Evolutionary conservation across 1,140 invertebrate genomes (phyloP), one percentile per base, ranked within the genome.

Genomic region (Drosophila repletoides): DNA sequence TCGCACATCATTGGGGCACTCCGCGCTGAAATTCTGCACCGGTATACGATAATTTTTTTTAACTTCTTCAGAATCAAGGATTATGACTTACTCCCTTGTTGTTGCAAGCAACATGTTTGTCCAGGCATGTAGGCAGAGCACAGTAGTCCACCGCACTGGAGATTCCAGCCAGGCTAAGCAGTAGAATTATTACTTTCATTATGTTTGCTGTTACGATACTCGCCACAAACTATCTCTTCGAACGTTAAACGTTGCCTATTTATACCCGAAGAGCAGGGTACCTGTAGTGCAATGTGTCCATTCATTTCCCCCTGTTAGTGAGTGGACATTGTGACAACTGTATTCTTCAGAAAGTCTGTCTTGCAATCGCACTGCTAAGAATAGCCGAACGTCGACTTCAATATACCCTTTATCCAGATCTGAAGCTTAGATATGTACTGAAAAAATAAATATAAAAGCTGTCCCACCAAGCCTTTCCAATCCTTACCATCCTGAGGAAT

Each of bases 21-120:
- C 53, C 1, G 22, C 24, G 12, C 76, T 79, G 5, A 66, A 79
- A 5, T 70, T 70, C 76, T 79, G 17, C 10, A 34, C 17, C 7
- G 2, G 19, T 14, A 7, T 1, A 26, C 5, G 10, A 15, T 12
- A 4, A 15, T 9, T 21, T 2, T 5, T n/a, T 7, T 0, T 1
- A 5, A 3, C 14, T 2, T 4, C n/a, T 3, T 21, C 3, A 12
- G 3, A 3, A 0, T 12, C 10, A 4, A 28, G 21, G 0, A 28
- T 26, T 4, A 36, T 1, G 1, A 60, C 74, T 33, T 67, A 79
- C 76, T 41, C 70, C 76, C 22, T 80, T 79, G 4, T 80, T 79
- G 21, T 80, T 79, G 41, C 76, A 80, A 9, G 70, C 75, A 5
- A 80, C 41, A 6, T 80, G 76, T 33, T 79, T 80, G 12, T 80